A percentile compares a stretch with the other conserved stretches of the same genome.
Evolutionary conservation across 1,140 invertebrate genomes (phyloP).

Genomic region (Neoseiulus cucumeris): DNA sequence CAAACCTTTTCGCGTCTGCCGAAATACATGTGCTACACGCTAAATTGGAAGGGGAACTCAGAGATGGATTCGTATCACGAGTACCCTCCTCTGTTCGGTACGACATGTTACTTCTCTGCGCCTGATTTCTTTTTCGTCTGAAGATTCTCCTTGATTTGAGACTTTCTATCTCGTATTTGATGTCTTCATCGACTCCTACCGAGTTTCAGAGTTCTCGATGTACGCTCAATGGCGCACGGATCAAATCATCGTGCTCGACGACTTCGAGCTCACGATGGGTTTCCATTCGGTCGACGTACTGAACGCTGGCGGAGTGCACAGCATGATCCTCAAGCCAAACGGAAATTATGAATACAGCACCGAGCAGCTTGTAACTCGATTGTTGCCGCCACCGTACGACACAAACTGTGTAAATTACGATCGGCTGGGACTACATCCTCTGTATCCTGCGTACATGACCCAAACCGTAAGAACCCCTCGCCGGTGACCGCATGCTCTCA

Average conservation of each 20-base stretch:
- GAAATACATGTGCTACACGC: slow-evolving; percentile 4
- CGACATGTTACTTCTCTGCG: too few relatives aligned
- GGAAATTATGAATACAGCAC: slow-evolving; percentile 3
- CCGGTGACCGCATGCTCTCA: too few relatives aligned
- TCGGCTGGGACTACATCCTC: neutral
- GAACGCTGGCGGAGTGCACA: neutral
- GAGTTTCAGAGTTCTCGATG: neutral
- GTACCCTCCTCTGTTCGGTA: neutral
- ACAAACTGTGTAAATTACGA: neutral
- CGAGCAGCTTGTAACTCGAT: neutral
- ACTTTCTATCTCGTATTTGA: too few relatives aligned
- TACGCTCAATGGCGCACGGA: neutral
- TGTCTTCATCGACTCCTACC: too few relatives aligned
- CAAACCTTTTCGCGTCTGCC: neutral
- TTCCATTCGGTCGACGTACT: neutral
- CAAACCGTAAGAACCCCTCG: neutral
- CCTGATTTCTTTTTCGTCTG: too few relatives aligned
- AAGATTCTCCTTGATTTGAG: too few relatives aligned
- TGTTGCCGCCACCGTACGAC: slow-evolving; percentile 3
- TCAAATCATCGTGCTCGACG: neutral
- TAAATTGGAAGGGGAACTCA: neutral
- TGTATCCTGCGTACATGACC: neutral
- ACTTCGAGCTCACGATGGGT: neutral
- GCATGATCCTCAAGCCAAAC: neutral
- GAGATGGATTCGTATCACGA: slow-evolving; percentile 8